Evolutionary conservation across 2,113 vertebrate species (phyloP), one percentile per base, ranked within the genome.

Genomic region (Limnothrissa miodon): DNA sequence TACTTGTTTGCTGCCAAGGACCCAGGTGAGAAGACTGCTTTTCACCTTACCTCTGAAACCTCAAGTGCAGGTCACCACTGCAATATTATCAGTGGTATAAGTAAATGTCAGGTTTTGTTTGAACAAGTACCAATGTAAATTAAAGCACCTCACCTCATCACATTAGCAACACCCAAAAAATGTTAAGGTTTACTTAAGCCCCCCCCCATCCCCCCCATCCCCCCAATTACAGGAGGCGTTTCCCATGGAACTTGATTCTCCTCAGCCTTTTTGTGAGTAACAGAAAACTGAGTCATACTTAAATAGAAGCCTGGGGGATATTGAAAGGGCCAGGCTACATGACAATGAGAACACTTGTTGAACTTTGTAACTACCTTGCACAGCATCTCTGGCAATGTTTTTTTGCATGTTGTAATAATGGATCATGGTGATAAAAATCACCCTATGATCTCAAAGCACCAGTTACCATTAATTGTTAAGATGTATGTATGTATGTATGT

Each of bases 241-340:
- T 94, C 87, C 98, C 98, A 11, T 99, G 97, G 97, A 99, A 99
- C 88, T 45, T 98, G 80, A 96, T 99, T 85, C 92, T 99, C 89
- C 93, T 99, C 85, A 44, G 83, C 74, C 42, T 99, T 88, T 98
- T 99, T 82, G 98, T 99, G 91, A 97, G 98, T 96, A 74, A 45
- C 5, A 23, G 25, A 17, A 19, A 42, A 33, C 80, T 56, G 74
- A 83, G 59, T 81, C 80, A 88, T 42, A 74, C 8, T 36, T 36
- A 66, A 29, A 29, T 66, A 74, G 51, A 56, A 21, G 23, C 19
- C 21, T 56, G 51, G 51, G 23, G 21, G 51, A 56, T 56, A 56
- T 56, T 56, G 5, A 56, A 21, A 56, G 51, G 51, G 21, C 51
- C 21, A 4, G 19, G 19, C 51, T 56, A 21, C 3, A 56, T 56